phyloP scores from a whole-genome alignment of 2,888 invertebrate species.

The Rhingia rostrata region DNA sequence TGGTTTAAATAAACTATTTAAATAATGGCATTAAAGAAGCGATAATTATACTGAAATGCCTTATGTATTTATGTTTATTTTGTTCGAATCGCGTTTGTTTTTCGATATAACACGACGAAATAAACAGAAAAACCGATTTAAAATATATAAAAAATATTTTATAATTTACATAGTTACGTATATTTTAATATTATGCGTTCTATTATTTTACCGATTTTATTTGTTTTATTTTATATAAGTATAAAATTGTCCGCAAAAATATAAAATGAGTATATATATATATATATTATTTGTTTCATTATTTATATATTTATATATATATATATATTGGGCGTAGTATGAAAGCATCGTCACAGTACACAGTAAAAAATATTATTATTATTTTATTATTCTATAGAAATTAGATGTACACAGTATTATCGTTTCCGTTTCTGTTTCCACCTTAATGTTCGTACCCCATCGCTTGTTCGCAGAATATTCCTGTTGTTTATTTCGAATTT shows the following conservation, averaged over 20 bases:
- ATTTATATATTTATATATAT: conserved; percentile 46
- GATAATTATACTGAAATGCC: conserved; percentile 52
- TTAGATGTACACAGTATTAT: conserved; percentile 72
- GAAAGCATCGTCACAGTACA: conserved; percentile 74
- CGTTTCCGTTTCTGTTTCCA: conserved; percentile 68
- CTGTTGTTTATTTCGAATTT: conserved; percentile 47
- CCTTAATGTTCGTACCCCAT: conserved; percentile 28
- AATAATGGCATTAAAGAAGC: conserved; percentile 70
- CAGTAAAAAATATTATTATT: conserved; percentile 75
- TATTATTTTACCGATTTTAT: conserved; percentile 66
- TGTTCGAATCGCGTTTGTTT: conserved; percentile 45
- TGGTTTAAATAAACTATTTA: conserved; percentile 61
- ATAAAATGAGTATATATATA: conserved; percentile 79
- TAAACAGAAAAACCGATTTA: conserved; percentile 38
- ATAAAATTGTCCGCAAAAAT: conserved; percentile 81
- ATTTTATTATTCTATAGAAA: conserved; percentile 75
- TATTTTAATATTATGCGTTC: conserved; percentile 65
- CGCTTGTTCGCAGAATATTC: conserved; percentile 30
- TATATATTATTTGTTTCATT: conserved; percentile 52
- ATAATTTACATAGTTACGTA: conserved; percentile 73
- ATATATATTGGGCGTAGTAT: conserved; percentile 67
- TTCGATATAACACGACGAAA: conserved; percentile 8
- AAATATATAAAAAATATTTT: conserved; percentile 42
- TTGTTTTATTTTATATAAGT: conserved; percentile 74
- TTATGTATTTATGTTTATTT: conserved; percentile 42